Evolutionary conservation across 2,888 invertebrate genomes (phyloP).

Genomic region (Sesia apiformis): DNA sequence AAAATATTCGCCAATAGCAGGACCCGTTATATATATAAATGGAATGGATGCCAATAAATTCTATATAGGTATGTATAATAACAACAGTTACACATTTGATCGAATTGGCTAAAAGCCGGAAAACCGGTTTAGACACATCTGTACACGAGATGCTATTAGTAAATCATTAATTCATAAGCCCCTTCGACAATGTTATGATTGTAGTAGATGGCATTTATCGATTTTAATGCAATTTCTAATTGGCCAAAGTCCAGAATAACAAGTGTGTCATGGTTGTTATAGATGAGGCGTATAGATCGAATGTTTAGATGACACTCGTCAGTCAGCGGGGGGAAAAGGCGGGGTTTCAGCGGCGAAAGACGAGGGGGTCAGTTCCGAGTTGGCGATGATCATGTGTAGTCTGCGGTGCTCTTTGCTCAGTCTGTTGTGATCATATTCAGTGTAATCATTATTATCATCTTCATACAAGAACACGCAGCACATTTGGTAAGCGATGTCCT

Average conservation of each 20-base stretch:
- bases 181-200: background rate
- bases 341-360: constrained; percentile 34
- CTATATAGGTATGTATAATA: constrained; percentile 4
- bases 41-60: constrained; percentile 51
- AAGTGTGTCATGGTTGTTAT: constrained; percentile 52
- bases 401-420: constrained; percentile 13
- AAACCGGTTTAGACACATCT: background rate
- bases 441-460: constrained; percentile 12
- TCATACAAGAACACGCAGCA: too few relatives aligned
- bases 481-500: too few relatives aligned
- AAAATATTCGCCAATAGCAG: constrained; percentile 57
- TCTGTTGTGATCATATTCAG: constrained; percentile 14
- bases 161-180: background rate
- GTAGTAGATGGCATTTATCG: background rate
- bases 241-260: constrained; percentile 38
- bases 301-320: constrained; percentile 42
- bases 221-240: constrained; percentile 7
- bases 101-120: background rate
- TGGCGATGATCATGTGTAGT: constrained; percentile 24
- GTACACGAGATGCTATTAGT: background rate
- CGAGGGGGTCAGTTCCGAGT: constrained; percentile 40
- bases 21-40: constrained; percentile 53
- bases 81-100: background rate
- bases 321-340: constrained; percentile 35
- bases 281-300: constrained; percentile 28